A percentile compares a stretch with the other conserved stretches of the same genome.
These are phyloP conservation scores for Pentalonia nigronervosa DNA, from an alignment of 1,140 invertebrate species.

Conservation along the genomic window DNA sequence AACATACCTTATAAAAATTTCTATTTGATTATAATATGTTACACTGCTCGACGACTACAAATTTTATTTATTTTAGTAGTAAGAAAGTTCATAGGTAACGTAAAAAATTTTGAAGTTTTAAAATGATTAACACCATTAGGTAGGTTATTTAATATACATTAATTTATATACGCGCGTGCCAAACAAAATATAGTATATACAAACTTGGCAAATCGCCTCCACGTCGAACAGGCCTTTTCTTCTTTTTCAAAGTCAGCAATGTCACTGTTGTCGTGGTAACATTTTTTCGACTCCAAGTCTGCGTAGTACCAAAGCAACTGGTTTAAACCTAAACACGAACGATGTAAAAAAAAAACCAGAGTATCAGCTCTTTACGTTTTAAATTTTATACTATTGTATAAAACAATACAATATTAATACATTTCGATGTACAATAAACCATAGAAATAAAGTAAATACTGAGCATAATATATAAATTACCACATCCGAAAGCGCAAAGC, in stretches of 20 bases:
- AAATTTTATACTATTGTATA: too few species aligned
- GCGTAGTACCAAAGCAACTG: constrained; percentile 95
- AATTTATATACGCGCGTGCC: neutral
- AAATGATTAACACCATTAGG: neutral
- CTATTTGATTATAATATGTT: neutral
- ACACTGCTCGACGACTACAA: neutral
- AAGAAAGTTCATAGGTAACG: neutral
- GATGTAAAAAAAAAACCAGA: neutral
- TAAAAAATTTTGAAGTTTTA: neutral
- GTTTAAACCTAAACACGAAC: constrained; percentile 75
- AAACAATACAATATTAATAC: neutral
- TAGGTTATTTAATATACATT: neutral
- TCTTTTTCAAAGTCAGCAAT: constrained; percentile 78
- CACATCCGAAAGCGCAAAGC: constrained; percentile 88
- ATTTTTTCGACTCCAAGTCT: constrained; percentile 84
- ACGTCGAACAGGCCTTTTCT: constrained; percentile 83
- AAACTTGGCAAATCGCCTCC: constrained; percentile 86
- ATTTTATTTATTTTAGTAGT: neutral
- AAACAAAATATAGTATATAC: constrained; percentile 44
- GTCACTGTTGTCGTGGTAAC: constrained; percentile 76
- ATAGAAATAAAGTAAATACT: neutral
- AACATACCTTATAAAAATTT: too few species aligned
- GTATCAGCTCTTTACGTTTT: neutral
- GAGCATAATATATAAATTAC: constrained; percentile 64
- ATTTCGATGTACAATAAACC: neutral